phyloP scores from a whole-genome alignment of 2,113 vertebrate species.

The Todiramphus saurophagus region DNA sequence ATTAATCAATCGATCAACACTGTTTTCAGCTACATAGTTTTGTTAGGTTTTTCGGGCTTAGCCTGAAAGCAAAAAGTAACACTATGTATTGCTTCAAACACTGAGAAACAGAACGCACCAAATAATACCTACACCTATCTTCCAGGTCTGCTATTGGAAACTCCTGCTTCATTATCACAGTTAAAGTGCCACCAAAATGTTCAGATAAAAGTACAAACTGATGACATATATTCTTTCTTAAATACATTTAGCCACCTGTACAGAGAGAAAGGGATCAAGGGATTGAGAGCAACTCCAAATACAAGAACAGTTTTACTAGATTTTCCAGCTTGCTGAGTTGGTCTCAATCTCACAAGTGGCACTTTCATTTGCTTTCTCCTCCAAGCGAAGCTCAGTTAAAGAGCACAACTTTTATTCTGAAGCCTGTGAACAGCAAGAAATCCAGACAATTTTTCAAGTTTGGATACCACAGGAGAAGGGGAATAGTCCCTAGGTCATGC shows the following conservation, averaged over 20 bases:
- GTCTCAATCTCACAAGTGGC: background rate
- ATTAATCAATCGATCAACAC: background rate
- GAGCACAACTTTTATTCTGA: slow-evolving; percentile 18
- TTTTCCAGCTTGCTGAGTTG: background rate
- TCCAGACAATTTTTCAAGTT: slow-evolving; percentile 25
- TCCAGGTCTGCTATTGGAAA: background rate
- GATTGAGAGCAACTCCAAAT: background rate
- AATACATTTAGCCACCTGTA: background rate
- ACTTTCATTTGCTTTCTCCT: background rate
- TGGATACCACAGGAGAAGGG: background rate
- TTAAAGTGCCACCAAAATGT: background rate
- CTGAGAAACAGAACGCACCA: background rate
- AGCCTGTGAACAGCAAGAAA: background rate
- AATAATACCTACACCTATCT: background rate
- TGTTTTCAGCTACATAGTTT: background rate
- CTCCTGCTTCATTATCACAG: background rate
- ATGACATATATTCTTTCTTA: background rate
- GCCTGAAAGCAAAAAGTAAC: background rate
- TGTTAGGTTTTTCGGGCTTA: background rate
- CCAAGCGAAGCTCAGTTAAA: background rate
- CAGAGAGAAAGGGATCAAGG: background rate
- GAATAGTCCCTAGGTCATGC: background rate
- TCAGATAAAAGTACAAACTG: background rate
- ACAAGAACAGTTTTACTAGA: background rate
- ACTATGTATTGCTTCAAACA: background rate